These are phyloP conservation scores for Danionella cerebrum DNA, from an alignment of 2,113 vertebrate genomes.

Conservation along the genomic window DNA sequence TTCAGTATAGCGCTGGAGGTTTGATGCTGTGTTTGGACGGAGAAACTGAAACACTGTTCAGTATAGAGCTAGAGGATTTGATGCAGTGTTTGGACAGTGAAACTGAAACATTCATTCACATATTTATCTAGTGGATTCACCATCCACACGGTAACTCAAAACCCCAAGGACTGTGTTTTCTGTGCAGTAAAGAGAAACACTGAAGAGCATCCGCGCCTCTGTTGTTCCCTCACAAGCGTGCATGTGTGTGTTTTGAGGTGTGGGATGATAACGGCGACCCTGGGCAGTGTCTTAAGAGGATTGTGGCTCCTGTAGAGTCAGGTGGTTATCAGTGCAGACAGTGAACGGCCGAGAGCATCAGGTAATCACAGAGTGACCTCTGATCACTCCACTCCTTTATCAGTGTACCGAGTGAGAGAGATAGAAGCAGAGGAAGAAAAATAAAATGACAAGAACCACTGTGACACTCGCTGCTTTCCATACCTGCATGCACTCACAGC, in stretches of 20 bases:
- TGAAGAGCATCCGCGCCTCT: background rate
- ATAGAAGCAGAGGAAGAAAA: background rate
- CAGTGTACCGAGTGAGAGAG: background rate
- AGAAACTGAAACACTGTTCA: too few relatives aligned
- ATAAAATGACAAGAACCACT: background rate
- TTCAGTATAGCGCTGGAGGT: too few relatives aligned
- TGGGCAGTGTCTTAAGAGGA: constrained; percentile 33
- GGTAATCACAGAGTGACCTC: constrained; percentile 47
- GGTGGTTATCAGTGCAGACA: constrained; percentile 38
- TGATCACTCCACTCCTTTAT: constrained; percentile 33
- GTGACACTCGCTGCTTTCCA: background rate
- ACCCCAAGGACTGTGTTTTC: too few relatives aligned
- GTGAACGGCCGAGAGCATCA: constrained; percentile 29
- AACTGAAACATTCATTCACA: too few relatives aligned
- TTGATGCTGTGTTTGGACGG: too few relatives aligned
- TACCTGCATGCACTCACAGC: constrained; percentile 8
- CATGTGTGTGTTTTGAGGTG: background rate
- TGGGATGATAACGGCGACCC: constrained; percentile 14
- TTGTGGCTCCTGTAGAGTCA: constrained; percentile 28
- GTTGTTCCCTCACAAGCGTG: background rate
- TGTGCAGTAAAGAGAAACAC: too few relatives aligned
- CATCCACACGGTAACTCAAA: too few relatives aligned
- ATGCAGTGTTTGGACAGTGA: too few relatives aligned
- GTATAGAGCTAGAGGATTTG: too few relatives aligned
- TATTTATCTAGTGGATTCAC: too few relatives aligned